These are phyloP conservation scores for Dendrolimus houi DNA, from an alignment of 2,888 invertebrate genomes.

Conservation along the genomic window DNA sequence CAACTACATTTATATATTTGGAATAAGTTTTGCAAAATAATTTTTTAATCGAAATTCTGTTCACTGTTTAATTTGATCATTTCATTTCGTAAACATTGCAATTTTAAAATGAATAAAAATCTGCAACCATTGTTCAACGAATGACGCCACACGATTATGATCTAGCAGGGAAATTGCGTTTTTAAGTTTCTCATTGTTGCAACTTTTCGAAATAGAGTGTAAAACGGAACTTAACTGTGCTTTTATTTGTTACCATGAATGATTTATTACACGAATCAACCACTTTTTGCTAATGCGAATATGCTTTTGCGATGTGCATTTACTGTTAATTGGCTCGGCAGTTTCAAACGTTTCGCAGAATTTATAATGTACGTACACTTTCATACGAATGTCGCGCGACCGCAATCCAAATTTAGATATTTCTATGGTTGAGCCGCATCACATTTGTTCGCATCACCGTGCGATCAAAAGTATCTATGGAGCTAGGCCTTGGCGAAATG, in stretches of 20 bases:
- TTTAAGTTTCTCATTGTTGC: not conserved
- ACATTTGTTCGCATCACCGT: too few species aligned
- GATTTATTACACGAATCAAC: slow-evolving; percentile 9
- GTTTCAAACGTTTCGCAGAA: slow-evolving; percentile 3
- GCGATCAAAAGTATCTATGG: too few species aligned
- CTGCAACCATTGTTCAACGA: not conserved
- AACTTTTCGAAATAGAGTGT: not conserved
- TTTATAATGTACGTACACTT: too few species aligned
- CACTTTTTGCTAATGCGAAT: slow-evolving; percentile 36
- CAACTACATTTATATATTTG: too few species aligned
- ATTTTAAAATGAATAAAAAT: not conserved
- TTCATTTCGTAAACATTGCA: too few species aligned
- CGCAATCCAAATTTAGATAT: too few species aligned
- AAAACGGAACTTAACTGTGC: slow-evolving; percentile 6
- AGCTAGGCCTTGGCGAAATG: too few species aligned
- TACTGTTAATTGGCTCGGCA: slow-evolving; percentile 20
- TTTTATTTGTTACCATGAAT: slow-evolving; percentile 8
- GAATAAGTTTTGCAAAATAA: too few species aligned
- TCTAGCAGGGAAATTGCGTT: not conserved
- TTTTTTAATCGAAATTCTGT: too few species aligned
- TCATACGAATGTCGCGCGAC: too few species aligned
- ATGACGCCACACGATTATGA: not conserved
- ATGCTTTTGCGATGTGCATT: slow-evolving; percentile 35
- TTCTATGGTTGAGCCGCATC: too few species aligned
- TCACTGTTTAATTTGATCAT: too few species aligned